Percentiles rank a stretch among this genome's conserved stretches.
phyloP scores from a whole-genome alignment of 2,888 invertebrate genomes.

The Ormyrus pomaceus region DNA sequence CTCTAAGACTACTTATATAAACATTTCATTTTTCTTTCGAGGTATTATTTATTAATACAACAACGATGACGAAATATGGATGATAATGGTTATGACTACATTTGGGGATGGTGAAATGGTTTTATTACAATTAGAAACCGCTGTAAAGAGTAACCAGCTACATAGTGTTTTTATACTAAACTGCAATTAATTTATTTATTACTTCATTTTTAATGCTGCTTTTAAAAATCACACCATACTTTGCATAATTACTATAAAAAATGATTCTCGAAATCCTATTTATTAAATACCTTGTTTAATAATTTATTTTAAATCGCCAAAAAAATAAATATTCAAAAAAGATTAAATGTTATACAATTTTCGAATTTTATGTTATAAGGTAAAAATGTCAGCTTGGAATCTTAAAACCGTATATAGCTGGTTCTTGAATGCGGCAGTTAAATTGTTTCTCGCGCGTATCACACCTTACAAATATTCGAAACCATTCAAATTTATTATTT shows the following conservation, averaged over 20 bases:
- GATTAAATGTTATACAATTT: conserved; percentile 3
- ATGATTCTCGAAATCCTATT: background rate
- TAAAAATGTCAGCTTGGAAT: background rate
- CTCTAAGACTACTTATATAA: conserved; percentile 61
- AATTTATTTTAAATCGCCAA: background rate
- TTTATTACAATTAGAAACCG: conserved; percentile 46
- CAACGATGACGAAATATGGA: conserved; percentile 61
- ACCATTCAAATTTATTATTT: background rate
- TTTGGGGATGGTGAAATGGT: conserved; percentile 31
- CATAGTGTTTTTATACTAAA: conserved; percentile 14
- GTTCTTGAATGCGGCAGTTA: conserved; percentile 43
- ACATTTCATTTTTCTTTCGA: conserved; percentile 59
- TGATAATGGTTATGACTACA: conserved; percentile 54
- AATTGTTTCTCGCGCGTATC: conserved; percentile 12
- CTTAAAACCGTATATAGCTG: conserved; percentile 32
- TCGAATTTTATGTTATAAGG: conserved; percentile 5
- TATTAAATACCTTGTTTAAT: conserved; percentile 2
- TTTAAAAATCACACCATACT: conserved; percentile 6
- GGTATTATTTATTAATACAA: conserved; percentile 61
- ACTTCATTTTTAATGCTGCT: background rate
- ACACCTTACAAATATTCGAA: conserved; percentile 21
- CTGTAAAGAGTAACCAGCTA: conserved; percentile 47
- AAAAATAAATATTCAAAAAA: conserved; percentile 17
- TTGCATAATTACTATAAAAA: background rate
- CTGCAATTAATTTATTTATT: background rate